A percentile compares a stretch with the other conserved stretches of the same genome.
These are phyloP conservation scores for Megalonaias nervosa DNA, from an alignment of 1,140 invertebrate species.

Conservation along the genomic window DNA sequence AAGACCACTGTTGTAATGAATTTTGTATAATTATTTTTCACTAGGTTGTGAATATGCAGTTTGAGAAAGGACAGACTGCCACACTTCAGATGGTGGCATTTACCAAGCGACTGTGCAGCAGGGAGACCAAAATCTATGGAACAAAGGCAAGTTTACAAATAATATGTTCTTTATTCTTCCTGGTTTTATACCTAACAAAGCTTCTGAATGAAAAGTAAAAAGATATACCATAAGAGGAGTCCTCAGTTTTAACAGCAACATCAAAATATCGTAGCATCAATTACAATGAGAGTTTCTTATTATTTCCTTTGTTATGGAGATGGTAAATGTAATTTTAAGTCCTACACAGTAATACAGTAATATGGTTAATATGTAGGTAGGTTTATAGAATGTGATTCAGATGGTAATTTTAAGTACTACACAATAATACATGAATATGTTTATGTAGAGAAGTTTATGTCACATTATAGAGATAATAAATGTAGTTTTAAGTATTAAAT, in stretches of 20 bases:
- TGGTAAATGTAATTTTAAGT: background rate
- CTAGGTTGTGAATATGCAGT: constrained; percentile 73
- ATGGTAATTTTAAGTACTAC: no score
- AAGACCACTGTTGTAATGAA: background rate
- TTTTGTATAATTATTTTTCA: background rate
- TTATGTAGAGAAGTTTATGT: no score
- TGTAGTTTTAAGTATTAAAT: no score
- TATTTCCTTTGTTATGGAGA: background rate
- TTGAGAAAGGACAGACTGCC: constrained; percentile 71
- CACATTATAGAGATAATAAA: no score
- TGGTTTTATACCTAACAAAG: background rate
- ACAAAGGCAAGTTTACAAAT: constrained; percentile 51
- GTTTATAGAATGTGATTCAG: no score
- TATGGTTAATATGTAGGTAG: no score
- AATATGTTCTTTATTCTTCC: background rate
- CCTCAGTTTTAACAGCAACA: background rate
- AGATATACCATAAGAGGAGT: background rate
- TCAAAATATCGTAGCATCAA: background rate
- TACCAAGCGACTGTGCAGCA: constrained; percentile 68
- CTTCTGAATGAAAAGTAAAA: no score
- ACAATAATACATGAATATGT: no score
- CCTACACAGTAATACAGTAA: background rate
- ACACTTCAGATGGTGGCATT: constrained; percentile 73
- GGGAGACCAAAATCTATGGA: constrained; percentile 66
- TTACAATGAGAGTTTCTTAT: background rate